Conservation (phyloP, 2,797 vertebrate species). For the Rhinatrema bivittatum region DNA sequence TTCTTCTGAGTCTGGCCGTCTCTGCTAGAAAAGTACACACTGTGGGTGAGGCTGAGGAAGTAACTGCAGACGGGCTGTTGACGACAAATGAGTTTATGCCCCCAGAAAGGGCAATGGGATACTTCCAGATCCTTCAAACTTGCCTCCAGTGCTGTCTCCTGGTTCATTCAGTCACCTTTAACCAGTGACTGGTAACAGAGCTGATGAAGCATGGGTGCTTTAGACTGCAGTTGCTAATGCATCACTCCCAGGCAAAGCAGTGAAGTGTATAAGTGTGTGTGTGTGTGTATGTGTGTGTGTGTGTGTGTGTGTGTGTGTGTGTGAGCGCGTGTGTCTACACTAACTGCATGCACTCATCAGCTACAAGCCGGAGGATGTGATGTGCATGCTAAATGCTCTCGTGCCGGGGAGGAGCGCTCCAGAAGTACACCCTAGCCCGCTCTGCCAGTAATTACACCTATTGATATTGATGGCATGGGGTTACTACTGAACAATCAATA, state of each 20-base stretch:
- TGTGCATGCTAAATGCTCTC: constrained; percentile 48
- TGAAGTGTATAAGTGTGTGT: constrained; percentile 19
- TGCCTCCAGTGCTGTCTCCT: constrained; percentile 29
- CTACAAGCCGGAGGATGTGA: constrained; percentile 47
- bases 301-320: neutral
- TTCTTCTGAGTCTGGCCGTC: constrained; percentile 13
- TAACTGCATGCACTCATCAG: constrained; percentile 47
- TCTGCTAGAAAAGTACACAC: constrained; percentile 12
- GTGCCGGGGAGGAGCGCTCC: constrained; percentile 31
- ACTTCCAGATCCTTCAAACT: constrained; percentile 36
- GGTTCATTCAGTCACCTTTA: constrained; percentile 21
- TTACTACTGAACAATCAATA: constrained; percentile 22
- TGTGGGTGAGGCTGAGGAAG: constrained; percentile 27
- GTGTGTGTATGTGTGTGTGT: neutral
- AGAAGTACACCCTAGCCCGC: constrained; percentile 29
- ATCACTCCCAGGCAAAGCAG: constrained; percentile 40
- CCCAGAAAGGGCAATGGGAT: constrained; percentile 32
- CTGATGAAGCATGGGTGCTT: constrained; percentile 26
- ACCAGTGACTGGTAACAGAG: constrained; percentile 23
- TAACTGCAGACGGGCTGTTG: constrained; percentile 24
- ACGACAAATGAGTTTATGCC: constrained; percentile 28
- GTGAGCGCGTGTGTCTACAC: constrained; percentile 25
- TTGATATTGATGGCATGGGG: constrained; percentile 44
- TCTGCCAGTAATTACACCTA: constrained; percentile 33
- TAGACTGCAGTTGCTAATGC: constrained; percentile 43